Base-by-base conservation (phyloP, 92 coral and sea anemone genomes). In the Siderastrea radians region DNA sequence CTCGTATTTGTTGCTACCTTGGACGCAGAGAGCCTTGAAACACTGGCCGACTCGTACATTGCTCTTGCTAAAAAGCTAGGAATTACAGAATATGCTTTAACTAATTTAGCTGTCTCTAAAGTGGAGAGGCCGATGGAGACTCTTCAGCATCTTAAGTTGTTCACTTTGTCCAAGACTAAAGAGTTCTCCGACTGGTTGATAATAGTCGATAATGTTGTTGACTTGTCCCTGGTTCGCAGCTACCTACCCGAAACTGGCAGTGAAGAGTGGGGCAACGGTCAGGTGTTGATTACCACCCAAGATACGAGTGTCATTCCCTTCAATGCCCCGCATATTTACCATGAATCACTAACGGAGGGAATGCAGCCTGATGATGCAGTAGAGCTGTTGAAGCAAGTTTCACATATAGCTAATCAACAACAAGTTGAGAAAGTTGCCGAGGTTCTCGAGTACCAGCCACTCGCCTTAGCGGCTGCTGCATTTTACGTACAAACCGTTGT, bases 241-340 rank as follows among this genome's bases (percentile, higher is more conserved):
- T 75, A 65, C 51, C 65, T 82, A 43, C 92, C 92, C 55, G 71
- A 83, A 8, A 53, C 79, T 9, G 74, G 83, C 50, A 65, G 85
- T 46, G 78, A 72, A 79, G 84, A 78, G 38, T 26, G 38, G 38
- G 38, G 38, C 38, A 26, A 26, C 38, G 38, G 38, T 26, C 38
- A 26, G 38, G 55, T 89, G n/a, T 46, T 89, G 43, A 58, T 89
- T 8, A 83, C 89, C 9, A 89, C 92, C 65, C 92, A 89, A 75
- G 92, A 89, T 49, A 48, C n/a, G 50, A 51, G 60, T 44, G 47
- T 89, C 4, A 83, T 83, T 67, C 62, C 84, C 2, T 17, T 26
- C n/a, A 49, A 70, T 58, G 76, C 84, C 12, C 17, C 79, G 3
- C 74, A 55, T 65, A 57, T 79, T 43, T 65, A 64, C 53, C 84